Conservation (phyloP, 2,888 invertebrate genomes). For the Sinohyriopsis cumingii region DNA sequence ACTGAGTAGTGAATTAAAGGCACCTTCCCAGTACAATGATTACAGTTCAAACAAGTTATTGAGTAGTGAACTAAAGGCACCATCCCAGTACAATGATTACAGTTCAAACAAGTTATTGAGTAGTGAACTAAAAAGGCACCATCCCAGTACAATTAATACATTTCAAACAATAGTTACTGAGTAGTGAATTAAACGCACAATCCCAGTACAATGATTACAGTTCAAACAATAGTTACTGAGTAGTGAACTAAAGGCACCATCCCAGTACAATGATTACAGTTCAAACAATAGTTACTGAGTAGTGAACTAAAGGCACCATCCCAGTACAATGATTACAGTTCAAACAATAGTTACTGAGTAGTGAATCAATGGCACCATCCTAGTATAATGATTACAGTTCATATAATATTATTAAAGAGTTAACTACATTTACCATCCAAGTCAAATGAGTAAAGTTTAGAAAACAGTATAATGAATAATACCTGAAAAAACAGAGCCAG, state of each 20-base stretch:
- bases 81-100: background rate
- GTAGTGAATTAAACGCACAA: background rate
- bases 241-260: background rate
- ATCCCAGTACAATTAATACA: no score
- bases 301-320: background rate
- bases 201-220: background rate
- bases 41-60: background rate
- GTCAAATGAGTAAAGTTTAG: background rate
- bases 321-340: background rate
- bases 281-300: background rate
- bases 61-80: background rate
- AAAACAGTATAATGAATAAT: conserved; percentile 1
- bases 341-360: background rate
- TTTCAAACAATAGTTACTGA: no score
- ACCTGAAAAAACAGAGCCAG: conserved; percentile 63
- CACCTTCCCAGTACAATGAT: background rate
- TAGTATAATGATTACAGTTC: background rate
- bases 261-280: background rate
- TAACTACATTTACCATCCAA: background rate
- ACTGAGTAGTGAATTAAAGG: background rate
- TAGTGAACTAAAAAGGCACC: no score
- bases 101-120: background rate
- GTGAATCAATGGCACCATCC: no score
- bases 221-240: background rate
- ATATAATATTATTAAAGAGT: background rate